Evolutionary conservation across 1,140 invertebrate species (phyloP).

Genomic region (Copidosoma floridanum): DNA sequence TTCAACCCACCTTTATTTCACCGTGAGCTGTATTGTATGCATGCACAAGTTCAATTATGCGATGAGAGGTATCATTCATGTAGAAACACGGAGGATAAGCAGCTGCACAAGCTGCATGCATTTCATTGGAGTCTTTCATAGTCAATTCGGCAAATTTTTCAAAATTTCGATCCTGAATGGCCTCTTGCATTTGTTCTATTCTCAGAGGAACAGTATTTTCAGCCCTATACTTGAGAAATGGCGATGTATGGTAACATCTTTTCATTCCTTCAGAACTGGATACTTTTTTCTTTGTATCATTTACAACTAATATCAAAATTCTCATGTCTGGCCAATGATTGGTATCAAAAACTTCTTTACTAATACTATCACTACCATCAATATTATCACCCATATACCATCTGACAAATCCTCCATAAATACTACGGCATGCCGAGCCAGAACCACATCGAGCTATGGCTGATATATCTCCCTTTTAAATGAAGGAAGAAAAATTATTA

Average conservation of each 20-base stretch:
- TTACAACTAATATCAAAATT: conserved; percentile 86
- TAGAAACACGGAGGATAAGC: conserved; percentile 93
- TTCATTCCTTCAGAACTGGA: conserved; percentile 93
- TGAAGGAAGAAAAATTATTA: conserved; percentile 13
- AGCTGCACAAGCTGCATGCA: conserved; percentile 93
- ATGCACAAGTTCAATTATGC: conserved; percentile 80
- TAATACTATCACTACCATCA: conserved; percentile 82
- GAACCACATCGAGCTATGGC: conserved; percentile 84
- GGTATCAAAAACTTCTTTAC: conserved; percentile 69
- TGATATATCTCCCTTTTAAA: conserved; percentile 70
- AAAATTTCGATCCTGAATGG: conserved; percentile 83
- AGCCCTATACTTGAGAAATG: conserved; percentile 76
- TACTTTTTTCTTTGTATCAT: conserved; percentile 81
- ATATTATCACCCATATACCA: conserved; percentile 76
- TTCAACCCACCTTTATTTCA: conserved; percentile 59
- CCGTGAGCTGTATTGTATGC: conserved; percentile 71
- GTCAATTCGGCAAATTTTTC: conserved; percentile 86
- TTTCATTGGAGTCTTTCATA: conserved; percentile 97
- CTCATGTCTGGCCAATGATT: conserved; percentile 90
- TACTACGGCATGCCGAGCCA: conserved; percentile 94
- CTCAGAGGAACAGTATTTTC: conserved; percentile 71
- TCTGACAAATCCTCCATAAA: conserved; percentile 88
- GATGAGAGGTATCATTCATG: conserved; percentile 84
- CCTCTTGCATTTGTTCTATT: conserved; percentile 68
- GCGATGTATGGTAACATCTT: conserved; percentile 75